Conservation (phyloP, 92 coral and sea anemone genomes). For the Nematostella vectensis region DNA sequence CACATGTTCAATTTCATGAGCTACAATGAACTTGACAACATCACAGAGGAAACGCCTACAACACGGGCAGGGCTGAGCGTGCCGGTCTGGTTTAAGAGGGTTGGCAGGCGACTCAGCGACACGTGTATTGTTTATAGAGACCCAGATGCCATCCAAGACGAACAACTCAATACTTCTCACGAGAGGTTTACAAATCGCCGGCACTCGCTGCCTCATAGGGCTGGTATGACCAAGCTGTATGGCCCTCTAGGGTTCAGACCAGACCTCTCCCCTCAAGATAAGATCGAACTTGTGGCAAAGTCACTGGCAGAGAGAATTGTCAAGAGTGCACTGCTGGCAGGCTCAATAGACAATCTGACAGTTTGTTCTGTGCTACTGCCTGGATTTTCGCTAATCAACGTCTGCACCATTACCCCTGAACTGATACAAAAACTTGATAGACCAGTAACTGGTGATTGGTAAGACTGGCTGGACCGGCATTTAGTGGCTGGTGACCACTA, state of each 20-base stretch:
- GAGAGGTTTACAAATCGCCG: slow-evolving; percentile 28
- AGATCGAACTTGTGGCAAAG: slow-evolving; percentile 69
- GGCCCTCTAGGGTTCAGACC: neutral
- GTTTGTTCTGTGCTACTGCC: slow-evolving; percentile 70
- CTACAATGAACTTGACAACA: slow-evolving; percentile 4
- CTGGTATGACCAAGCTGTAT: slow-evolving; percentile 29
- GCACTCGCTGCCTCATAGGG: slow-evolving; percentile 44
- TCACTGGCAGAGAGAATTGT: slow-evolving; percentile 72
- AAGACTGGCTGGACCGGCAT: too few relatives aligned
- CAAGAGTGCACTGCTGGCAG: slow-evolving; percentile 85
- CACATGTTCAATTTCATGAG: neutral
- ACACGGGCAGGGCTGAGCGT: slow-evolving; percentile 10
- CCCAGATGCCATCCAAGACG: neutral
- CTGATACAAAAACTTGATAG: slow-evolving; percentile 29
- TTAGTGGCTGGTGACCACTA: slow-evolving; percentile 1
- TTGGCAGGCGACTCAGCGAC: slow-evolving; percentile 31
- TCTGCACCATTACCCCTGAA: slow-evolving; percentile 37
- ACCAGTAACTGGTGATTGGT: slow-evolving; percentile 11
- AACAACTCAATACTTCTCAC: too few relatives aligned
- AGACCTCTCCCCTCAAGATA: slow-evolving; percentile 25
- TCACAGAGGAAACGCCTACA: slow-evolving; percentile 1
- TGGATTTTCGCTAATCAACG: slow-evolving; percentile 68
- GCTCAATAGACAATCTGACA: slow-evolving; percentile 61
- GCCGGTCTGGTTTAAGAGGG: slow-evolving; percentile 7
- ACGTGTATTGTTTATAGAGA: slow-evolving; percentile 24